A percentile compares a stretch with the other conserved stretches of the same genome.
Conservation (phyloP, 2,888 invertebrate genomes). For the Ophraella communa region DNA sequence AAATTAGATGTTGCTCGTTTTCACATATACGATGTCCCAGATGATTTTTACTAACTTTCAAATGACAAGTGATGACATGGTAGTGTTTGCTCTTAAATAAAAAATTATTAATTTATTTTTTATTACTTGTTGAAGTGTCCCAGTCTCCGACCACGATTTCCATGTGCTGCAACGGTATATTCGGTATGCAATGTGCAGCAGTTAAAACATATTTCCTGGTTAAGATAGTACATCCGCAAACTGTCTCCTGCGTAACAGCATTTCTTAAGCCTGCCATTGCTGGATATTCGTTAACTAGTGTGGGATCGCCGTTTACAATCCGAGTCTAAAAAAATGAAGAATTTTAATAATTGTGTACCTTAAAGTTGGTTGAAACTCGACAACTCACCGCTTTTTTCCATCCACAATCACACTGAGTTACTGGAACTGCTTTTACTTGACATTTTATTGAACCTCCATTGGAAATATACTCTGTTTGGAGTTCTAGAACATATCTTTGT, state of each 20-base stretch:
- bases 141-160: constrained; percentile 68
- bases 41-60: too few relatives aligned
- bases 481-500: neutral
- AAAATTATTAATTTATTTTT: neutral
- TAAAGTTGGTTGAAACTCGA: too few relatives aligned
- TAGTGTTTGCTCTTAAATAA: too few relatives aligned
- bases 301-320: constrained; percentile 63
- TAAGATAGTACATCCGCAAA: constrained; percentile 66
- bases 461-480: constrained; percentile 38
- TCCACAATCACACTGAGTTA: constrained; percentile 64
- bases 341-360: neutral
- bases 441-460: constrained; percentile 64
- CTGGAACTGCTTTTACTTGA: constrained; percentile 48
- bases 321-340: constrained; percentile 50
- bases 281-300: constrained; percentile 66
- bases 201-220: constrained; percentile 59
- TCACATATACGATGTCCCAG: too few relatives aligned
- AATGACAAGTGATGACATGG: too few relatives aligned
- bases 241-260: constrained; percentile 44
- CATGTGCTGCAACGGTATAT: too few relatives aligned
- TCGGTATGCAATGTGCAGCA: constrained; percentile 68
- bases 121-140: constrained; percentile 57
- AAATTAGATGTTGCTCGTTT: too few relatives aligned
- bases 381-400: constrained; percentile 61
- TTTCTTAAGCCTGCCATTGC: constrained; percentile 65